These are phyloP conservation scores for Ostrea denselamellosa DNA, from an alignment of 1,140 invertebrate genomes.

Conservation along the genomic window DNA sequence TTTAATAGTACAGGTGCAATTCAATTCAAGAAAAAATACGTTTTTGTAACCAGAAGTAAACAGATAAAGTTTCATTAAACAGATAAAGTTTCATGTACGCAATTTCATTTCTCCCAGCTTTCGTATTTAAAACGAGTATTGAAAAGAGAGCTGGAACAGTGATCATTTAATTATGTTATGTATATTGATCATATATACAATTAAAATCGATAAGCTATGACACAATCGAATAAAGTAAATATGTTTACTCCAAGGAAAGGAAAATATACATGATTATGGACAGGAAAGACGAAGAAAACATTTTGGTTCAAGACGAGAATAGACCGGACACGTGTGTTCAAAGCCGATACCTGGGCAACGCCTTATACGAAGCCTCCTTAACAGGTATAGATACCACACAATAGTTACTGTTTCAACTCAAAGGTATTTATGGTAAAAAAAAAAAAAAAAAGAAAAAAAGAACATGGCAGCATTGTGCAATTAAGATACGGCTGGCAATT, in stretches of 20 bases:
- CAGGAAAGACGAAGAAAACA: slow-evolving; percentile 6
- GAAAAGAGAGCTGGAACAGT: no score
- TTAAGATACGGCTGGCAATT: not conserved
- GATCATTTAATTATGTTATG: no score
- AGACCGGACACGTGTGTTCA: slow-evolving; percentile 3
- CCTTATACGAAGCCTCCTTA: slow-evolving; percentile 1
- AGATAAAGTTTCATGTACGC: no score
- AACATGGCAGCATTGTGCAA: not conserved
- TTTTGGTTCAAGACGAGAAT: slow-evolving; percentile 6
- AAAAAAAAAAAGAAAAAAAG: no score
- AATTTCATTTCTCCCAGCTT: no score
- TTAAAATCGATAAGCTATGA: no score
- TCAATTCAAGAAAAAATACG: no score
- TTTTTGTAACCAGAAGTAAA: no score
- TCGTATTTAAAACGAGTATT: no score
- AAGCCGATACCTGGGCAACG: not conserved
- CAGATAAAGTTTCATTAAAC: no score
- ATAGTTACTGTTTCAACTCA: not conserved
- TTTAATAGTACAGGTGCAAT: no score
- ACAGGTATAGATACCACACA: not conserved
- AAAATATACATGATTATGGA: not conserved
- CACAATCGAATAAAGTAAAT: not conserved
- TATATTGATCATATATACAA: no score
- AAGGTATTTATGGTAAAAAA: not conserved
- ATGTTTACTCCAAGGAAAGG: not conserved